A percentile compares a stretch with the other conserved stretches of the same genome.
Conservation (phyloP, 2,113 vertebrate species). For the Gallinago media region DNA sequence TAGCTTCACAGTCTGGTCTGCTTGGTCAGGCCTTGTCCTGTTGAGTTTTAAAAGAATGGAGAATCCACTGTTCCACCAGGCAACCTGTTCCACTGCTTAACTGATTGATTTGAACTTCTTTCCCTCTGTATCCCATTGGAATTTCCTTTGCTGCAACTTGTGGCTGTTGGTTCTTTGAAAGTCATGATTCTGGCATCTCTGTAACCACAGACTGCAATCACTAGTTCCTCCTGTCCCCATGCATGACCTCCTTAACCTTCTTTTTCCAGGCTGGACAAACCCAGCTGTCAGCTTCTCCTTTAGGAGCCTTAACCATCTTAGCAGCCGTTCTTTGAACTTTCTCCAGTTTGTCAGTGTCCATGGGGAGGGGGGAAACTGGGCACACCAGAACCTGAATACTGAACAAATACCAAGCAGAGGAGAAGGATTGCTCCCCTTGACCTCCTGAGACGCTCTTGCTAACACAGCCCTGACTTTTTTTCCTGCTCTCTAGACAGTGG, state of each 20-base stretch:
- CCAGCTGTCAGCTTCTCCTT: not conserved
- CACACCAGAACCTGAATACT: not conserved
- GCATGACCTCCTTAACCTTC: not conserved
- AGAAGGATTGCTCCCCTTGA: not conserved
- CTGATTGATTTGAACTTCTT: not conserved
- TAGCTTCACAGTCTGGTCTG: not conserved
- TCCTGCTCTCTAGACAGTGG: not conserved
- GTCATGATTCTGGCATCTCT: not conserved
- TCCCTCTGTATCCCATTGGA: rapidly evolving
- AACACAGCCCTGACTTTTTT: not conserved
- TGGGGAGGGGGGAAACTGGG: too few species aligned
- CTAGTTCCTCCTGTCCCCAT: not conserved
- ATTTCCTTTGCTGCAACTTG: not conserved
- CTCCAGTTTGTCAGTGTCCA: not conserved
- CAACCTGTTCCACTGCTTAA: not conserved
- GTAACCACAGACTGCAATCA: not conserved
- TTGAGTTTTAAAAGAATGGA: not conserved
- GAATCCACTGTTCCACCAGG: not conserved
- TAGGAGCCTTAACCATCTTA: not conserved
- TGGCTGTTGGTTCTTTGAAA: not conserved
- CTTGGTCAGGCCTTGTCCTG: not conserved
- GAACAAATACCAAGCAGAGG: not conserved
- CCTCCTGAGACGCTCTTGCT: not conserved
- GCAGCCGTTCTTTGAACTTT: not conserved
- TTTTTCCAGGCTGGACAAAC: not conserved